phyloP scores from a whole-genome alignment of 2,888 invertebrate species.

The Macrosoma leucophasiata region DNA sequence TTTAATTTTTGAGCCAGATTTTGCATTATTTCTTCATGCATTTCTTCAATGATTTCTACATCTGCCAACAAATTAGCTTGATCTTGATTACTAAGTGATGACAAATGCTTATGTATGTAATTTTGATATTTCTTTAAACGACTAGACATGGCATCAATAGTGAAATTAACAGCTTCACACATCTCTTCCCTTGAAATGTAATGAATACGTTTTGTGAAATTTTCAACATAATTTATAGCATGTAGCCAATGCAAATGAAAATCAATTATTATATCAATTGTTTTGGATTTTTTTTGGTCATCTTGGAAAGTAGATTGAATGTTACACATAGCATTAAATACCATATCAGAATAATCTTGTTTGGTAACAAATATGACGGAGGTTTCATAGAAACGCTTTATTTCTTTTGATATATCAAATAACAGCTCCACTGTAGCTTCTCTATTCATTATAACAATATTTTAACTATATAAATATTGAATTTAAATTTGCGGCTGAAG shows the following conservation, averaged over 20 bases:
- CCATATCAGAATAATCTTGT: slow-evolving; percentile 51
- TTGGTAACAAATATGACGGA: slow-evolving; percentile 52
- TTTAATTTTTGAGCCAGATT: slow-evolving; percentile 44
- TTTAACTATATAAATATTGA: too few relatives aligned
- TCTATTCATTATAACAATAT: slow-evolving; percentile 20
- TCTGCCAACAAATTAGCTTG: slow-evolving; percentile 46
- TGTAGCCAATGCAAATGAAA: slow-evolving; percentile 60
- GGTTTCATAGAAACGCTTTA: slow-evolving; percentile 59
- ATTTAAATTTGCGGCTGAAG: too few relatives aligned
- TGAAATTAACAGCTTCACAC: slow-evolving; percentile 46
- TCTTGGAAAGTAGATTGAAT: slow-evolving; percentile 39
- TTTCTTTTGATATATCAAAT: slow-evolving; percentile 51
- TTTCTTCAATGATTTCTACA: slow-evolving; percentile 60
- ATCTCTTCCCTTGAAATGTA: slow-evolving; percentile 43
- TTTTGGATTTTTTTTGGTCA: slow-evolving; percentile 34
- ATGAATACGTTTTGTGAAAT: slow-evolving; percentile 36
- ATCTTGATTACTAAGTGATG: slow-evolving; percentile 35
- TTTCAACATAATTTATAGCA: slow-evolving; percentile 50
- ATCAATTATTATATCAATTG: slow-evolving; percentile 51
- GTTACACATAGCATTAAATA: slow-evolving; percentile 51
- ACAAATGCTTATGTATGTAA: slow-evolving; percentile 44
- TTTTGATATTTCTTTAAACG: slow-evolving; percentile 50
- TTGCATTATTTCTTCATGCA: slow-evolving; percentile 49
- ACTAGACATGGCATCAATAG: slow-evolving; percentile 47
- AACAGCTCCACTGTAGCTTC: slow-evolving; percentile 36